Evolutionary conservation across 1,140 invertebrate species (phyloP).

Genomic region (Teleogryllus occipitalis): DNA sequence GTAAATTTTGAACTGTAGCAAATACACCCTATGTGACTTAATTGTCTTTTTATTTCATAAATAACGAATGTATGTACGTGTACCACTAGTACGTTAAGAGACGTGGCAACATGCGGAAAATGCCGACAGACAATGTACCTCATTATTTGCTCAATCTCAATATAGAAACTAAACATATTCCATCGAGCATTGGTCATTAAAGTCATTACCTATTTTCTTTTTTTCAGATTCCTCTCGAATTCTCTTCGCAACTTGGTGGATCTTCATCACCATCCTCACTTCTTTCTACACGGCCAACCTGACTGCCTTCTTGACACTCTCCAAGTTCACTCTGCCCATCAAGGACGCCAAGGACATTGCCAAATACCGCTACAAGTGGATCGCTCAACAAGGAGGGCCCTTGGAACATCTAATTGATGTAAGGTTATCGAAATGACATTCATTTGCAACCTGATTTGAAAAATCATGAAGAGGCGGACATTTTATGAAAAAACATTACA

Average conservation of each 20-base stretch:
- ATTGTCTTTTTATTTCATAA: too few species aligned
- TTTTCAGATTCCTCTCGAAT: constrained; percentile 67
- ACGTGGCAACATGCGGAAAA: neutral
- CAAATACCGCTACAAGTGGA: constrained; percentile 56
- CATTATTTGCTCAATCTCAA: too few species aligned
- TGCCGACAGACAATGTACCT: too few species aligned
- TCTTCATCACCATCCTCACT: constrained; percentile 77
- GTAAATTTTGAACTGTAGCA: too few species aligned
- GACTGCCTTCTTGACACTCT: constrained; percentile 78
- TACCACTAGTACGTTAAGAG: too few species aligned
- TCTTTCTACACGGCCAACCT: constrained; percentile 89
- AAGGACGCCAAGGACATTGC: constrained; percentile 58
- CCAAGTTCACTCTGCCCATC: constrained; percentile 70
- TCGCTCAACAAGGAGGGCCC: constrained; percentile 52
- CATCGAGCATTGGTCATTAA: constrained; percentile 5
- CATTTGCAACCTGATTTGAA: too few species aligned
- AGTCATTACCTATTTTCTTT: constrained; percentile 20
- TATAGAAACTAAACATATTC: neutral
- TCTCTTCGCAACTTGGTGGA: constrained; percentile 84
- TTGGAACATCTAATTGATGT: constrained; percentile 58
- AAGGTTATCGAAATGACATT: constrained; percentile 26
- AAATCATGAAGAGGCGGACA: too few species aligned
- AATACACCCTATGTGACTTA: too few species aligned
- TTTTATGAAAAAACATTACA: too few species aligned
- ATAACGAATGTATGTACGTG: too few species aligned